Evolutionary conservation across 2,888 invertebrate species (phyloP).

Genomic region (Andrena hattorfiana): DNA sequence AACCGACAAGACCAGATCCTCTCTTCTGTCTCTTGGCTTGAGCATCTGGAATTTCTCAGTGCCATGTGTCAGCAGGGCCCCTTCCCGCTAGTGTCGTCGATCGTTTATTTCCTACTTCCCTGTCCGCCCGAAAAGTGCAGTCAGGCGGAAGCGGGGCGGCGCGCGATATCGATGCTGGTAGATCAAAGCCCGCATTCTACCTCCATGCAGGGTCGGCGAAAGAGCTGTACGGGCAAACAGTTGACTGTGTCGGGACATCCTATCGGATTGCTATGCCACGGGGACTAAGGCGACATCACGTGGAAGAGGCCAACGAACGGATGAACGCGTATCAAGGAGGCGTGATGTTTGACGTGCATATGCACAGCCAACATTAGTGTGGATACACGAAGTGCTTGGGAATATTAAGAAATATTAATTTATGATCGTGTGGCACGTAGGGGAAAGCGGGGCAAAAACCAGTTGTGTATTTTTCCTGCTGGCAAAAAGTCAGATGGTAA

Average conservation of each 20-base stretch:
- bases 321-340: slow-evolving; percentile 27
- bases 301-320: slow-evolving; percentile 54
- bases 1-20: neutral
- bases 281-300: slow-evolving; percentile 36
- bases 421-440: no score
- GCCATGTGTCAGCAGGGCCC: no score
- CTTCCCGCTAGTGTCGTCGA: slow-evolving; percentile 20
- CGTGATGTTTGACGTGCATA: slow-evolving; percentile 5
- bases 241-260: slow-evolving; percentile 30
- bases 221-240: slow-evolving; percentile 4
- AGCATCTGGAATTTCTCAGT: slow-evolving; percentile 3
- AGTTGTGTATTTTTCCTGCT: no score
- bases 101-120: slow-evolving; percentile 70
- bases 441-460: no score
- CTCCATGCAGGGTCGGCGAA: slow-evolving; percentile 35
- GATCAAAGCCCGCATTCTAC: slow-evolving; percentile 75
- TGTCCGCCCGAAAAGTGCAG: slow-evolving; percentile 72
- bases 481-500: no score
- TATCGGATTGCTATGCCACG: slow-evolving; percentile 29
- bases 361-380: neutral
- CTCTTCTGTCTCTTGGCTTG: neutral
- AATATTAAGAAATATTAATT: no score
- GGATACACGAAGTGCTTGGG: no score
- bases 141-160: slow-evolving; percentile 67
- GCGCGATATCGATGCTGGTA: slow-evolving; percentile 75